Base-by-base conservation (phyloP, 2,888 invertebrate species). In the Arenicola marina region DNA sequence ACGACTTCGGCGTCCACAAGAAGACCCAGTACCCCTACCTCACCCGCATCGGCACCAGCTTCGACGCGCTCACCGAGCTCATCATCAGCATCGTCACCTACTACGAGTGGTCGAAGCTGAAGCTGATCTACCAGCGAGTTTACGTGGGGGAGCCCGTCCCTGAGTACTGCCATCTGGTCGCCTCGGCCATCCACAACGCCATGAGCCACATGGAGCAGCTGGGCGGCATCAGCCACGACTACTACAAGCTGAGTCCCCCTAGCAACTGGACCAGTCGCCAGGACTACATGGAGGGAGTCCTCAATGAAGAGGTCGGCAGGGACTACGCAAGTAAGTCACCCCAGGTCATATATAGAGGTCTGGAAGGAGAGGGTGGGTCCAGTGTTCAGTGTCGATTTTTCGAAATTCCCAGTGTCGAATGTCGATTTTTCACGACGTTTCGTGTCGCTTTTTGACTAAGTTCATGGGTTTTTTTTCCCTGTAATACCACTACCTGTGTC, bases 161-260 rank as follows among this genome's bases (percentile, higher is more conserved):
- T 15, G 87, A 88, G 66, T 91, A 91, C 4, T 95, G 94, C 72
- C 89, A 89, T 72, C 85, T 93, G 26, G 87, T 91, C 81, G 90
- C 91, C 85, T 88, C 88, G 66, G 89, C 90, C 0, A 83, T 94
- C 68, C 89, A 91, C 56, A 87, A 89, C 71, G n/a, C n/a, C n/a
- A n/a, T n/a, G n/a, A n/a, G n/a, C n/a, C 85, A 69, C 26, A 61
- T 76, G 18, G 51, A 61, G 21, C 60, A 29, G 18, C 55, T 44
- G 0, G 61, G 59, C 11, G 65, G 70, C 34, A 68, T 75, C 2
- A 64, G 59, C 21, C 72, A 73, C 54, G 77, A 77, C 64, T 73
- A 76, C 57, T 68, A 58, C 51, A 67, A 67, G 56, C 21, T n/a
- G n/a, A n/a, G n/a, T n/a, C n/a, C n/a, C n/a, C n/a, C n/a, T n/a